These are phyloP conservation scores for Otolemur crassicaudatus DNA, from an alignment of 2,797 vertebrate species.

Conservation along the genomic window DNA sequence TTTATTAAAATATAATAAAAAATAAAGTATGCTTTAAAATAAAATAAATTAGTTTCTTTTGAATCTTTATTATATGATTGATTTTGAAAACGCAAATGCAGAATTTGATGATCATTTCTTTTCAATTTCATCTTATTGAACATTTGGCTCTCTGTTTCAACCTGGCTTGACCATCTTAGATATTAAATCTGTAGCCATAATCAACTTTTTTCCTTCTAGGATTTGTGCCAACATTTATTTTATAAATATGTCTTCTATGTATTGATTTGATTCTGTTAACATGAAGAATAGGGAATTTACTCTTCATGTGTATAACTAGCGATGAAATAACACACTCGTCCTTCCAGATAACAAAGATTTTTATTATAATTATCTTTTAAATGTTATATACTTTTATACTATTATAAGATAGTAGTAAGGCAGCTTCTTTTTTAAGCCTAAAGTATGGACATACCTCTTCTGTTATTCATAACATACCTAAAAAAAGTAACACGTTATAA, in stretches of 20 bases:
- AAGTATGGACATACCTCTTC: neutral
- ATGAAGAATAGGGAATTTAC: neutral
- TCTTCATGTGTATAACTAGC: conserved; percentile 25
- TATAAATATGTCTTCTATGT: conserved; percentile 24
- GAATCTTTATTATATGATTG: neutral
- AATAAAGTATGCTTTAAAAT: conserved; percentile 10
- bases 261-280: conserved; percentile 59
- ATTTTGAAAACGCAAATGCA: neutral
- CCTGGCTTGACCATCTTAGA: conserved; percentile 3
- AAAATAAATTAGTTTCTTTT: neutral
- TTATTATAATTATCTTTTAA: conserved; percentile 8
- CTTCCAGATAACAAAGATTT: conserved; percentile 1
- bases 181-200: conserved; percentile 31
- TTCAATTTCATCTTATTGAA: conserved; percentile 46
- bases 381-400: neutral
- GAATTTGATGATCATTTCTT: conserved; percentile 7
- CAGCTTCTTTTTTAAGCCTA: neutral
- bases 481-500: conserved; percentile 12
- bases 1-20: conserved; percentile 44
- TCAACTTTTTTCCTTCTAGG: conserved; percentile 34
- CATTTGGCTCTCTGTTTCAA: conserved; percentile 30
- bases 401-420: neutral
- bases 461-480: neutral
- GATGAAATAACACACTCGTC: conserved; percentile 2
- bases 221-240: conserved; percentile 38